Base-by-base conservation (phyloP, 2,797 vertebrate genomes). In the Myioborus melanocephalus region DNA sequence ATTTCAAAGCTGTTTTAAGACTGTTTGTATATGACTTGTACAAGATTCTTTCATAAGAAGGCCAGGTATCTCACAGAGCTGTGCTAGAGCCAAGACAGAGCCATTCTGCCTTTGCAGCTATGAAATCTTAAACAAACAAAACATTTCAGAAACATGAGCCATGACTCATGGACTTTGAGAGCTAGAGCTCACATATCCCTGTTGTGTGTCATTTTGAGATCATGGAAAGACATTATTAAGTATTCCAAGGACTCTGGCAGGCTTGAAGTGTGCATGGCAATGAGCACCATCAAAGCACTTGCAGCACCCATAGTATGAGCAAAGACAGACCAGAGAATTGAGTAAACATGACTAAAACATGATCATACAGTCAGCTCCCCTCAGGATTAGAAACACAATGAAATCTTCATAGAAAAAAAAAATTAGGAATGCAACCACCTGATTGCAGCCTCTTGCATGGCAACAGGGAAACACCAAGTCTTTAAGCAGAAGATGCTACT, bases 271-370 rank as follows among this genome's bases (percentile, higher is more conserved):
- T 77, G 75, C 83, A 77, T 66, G 60, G 80, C 88, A 82, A 89
- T 69, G 44, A 93, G 20, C 37, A 73, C 71, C 90, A 89, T 63
- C 50, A 92, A 89, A 96, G 70, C 32, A 75, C 22, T 85, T 60
- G 19, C 12, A 46, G 63, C 34, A 81, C 23, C 44, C 35, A 39
- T 22, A 21, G 41, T 28, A 61, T n/a, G 44, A 64, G 52, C 35
- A 32, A 81, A 79, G 55, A 64, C 85, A 95, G 63, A 78, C 24
- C 32, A 93, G 39, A 70, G 70, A 75, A 79, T 1, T 76, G 70
- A 70, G 50, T 75, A 95, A 95, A 69, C 77, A 61, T 90, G 73
- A 90, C 70, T 94, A 88, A 95, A 93, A 73, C 47, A 87, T 70
- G 70, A 77, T 73, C 15, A 28, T 35, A 65, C 23, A 70, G 43